Base-by-base conservation (phyloP, 2,113 vertebrate genomes). In the Pachycephala philippinensis region DNA sequence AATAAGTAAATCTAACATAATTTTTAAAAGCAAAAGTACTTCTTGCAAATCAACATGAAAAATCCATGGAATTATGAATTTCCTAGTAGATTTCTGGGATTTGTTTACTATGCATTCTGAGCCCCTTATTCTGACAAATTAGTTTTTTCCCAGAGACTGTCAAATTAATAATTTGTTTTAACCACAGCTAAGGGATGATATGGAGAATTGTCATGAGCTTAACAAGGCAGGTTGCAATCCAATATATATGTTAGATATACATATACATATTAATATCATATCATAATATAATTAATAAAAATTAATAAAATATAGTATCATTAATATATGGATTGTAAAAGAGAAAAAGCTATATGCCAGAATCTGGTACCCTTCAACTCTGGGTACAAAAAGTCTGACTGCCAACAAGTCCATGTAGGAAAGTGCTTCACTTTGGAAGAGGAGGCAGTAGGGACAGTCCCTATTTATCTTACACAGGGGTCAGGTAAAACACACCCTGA, bases 201-300 rank as follows among this genome's bases (percentile, higher is more conserved):
- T 0, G 1, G 35, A 47, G 15, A 57, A 35, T 24, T 47, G 18
- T 8, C 2, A 1, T 17, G 23, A 9, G 1, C 21, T 60, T 65
- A 16, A 44, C 6, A 56, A 68, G 22, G 11, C 37, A 56, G 44
- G 11, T 28, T 89, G 4, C 14, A 61, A 12, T 53, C 13, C 1
- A 1, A 23, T 72, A 52, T 8, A 24, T 3, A 33, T 7, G 12
- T 23, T 39, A 39, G 8, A 39, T 39, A 39, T 39, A 39, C 37
- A 39, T 39, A 50, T 27, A 5, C 10, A 22, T 30, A 20, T 15
- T 19, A 13, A 40, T 15, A 35, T 19, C 5, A 22, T 39, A 45
- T 30, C 15, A 30, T 22, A 27, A 60, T 12, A 16, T 44, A 44
- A 44, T 44, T 44, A 44, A 44, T 18, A 44, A 39, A 39, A 40